These are phyloP conservation scores for Helogale parvula DNA, from an alignment of 2,113 vertebrate species.

Conservation along the genomic window DNA sequence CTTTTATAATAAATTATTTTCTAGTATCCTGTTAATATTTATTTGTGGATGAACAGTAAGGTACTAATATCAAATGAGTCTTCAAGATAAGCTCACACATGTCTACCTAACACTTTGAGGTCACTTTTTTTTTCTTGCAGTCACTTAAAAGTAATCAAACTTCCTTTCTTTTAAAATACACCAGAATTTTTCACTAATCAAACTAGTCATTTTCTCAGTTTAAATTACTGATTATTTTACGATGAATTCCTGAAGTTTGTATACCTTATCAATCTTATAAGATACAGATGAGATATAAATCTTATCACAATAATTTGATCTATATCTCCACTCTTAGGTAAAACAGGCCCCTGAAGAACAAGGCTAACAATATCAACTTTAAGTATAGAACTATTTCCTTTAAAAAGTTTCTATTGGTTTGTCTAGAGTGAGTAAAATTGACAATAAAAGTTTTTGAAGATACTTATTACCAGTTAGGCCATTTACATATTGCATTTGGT, in stretches of 20 bases:
- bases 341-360: not conserved
- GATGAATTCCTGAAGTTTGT: not conserved
- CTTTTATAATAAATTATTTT: constrained; percentile 10
- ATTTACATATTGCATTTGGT: not conserved
- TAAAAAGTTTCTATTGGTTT: not conserved
- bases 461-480: not conserved
- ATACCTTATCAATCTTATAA: not conserved
- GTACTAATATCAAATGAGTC: constrained; percentile 12
- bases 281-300: not conserved
- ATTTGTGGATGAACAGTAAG: constrained; percentile 1
- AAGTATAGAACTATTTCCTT: not conserved
- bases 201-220: constrained; percentile 26
- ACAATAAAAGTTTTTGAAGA: not conserved
- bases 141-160: constrained; percentile 28
- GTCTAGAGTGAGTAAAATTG: not conserved
- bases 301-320: constrained; percentile 3
- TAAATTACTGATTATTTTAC: constrained; percentile 41
- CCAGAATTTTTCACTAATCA: constrained; percentile 43
- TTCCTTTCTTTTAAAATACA: constrained; percentile 44
- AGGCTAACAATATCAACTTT: not conserved
- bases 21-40: not conserved
- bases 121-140: not conserved
- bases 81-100: not conserved
- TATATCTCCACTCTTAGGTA: not conserved
- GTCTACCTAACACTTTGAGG: not conserved